These are phyloP conservation scores for Gorsachius goisagi DNA, from an alignment of 2,113 vertebrate species.

Conservation along the genomic window DNA sequence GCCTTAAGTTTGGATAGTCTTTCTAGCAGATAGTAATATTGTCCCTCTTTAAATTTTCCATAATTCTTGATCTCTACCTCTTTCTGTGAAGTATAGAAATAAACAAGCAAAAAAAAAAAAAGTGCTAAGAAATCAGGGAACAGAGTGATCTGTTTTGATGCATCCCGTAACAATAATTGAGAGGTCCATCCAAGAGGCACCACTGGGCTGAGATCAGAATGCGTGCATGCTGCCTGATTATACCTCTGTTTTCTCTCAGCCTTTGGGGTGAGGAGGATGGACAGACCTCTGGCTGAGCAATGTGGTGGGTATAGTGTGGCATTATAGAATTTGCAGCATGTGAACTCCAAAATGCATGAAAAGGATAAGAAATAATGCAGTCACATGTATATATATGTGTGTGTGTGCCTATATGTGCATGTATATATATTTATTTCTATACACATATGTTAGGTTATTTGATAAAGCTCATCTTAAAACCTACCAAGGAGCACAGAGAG, in stretches of 20 bases:
- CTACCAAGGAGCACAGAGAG: background rate
- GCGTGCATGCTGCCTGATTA: rapidly evolving
- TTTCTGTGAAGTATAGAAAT: background rate
- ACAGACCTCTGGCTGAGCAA: background rate
- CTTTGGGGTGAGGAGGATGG: background rate
- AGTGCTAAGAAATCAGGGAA: background rate
- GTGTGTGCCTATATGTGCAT: rapidly evolving
- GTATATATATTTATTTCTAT: background rate
- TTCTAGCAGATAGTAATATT: background rate
- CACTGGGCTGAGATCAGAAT: background rate
- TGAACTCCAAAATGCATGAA: background rate
- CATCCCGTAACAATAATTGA: background rate
- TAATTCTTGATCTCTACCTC: background rate
- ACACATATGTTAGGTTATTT: background rate
- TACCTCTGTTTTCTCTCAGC: background rate
- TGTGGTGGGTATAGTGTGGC: rapidly evolving
- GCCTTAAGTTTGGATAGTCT: background rate
- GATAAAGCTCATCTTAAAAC: background rate
- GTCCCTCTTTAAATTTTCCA: background rate
- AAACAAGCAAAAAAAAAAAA: background rate
- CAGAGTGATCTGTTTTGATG: background rate
- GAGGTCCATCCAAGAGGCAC: background rate
- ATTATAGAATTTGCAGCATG: background rate
- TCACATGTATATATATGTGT: rapidly evolving
- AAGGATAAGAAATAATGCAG: background rate